Evolutionary conservation across 2,113 vertebrate species (phyloP).

Genomic region (Psilopsiagon aurifrons): DNA sequence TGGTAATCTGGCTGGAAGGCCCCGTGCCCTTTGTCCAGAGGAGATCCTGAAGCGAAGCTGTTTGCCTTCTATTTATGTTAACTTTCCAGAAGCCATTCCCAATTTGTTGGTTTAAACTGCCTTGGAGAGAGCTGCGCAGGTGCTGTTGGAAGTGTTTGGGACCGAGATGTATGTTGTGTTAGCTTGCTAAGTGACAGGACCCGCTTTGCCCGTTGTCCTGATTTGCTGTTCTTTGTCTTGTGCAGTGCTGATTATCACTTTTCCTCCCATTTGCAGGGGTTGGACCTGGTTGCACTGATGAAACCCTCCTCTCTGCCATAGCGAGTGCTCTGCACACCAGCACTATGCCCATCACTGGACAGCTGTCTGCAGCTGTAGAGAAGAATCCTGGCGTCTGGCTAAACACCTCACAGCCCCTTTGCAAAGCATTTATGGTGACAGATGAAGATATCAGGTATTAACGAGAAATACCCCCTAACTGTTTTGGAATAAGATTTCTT

Average conservation of each 20-base stretch:
- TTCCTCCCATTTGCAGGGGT: constrained; percentile 78
- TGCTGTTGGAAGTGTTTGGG: not conserved
- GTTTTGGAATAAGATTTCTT: not conserved
- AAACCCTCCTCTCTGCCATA: constrained; percentile 94
- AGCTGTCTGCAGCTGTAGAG: constrained; percentile 95
- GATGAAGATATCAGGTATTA: constrained; percentile 96
- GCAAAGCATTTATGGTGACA: constrained; percentile 98
- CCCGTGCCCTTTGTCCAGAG: not conserved
- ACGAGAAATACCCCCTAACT: not conserved
- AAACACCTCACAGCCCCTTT: constrained; percentile 94
- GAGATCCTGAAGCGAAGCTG: not conserved
- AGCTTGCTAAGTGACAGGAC: not conserved
- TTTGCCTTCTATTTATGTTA: not conserved
- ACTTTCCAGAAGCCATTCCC: not conserved
- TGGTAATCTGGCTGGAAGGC: not conserved
- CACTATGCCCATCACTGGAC: constrained; percentile 93
- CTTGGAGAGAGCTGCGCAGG: not conserved
- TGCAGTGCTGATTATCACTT: not conserved
- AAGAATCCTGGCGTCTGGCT: constrained; percentile 99
- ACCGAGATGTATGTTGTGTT: not conserved
- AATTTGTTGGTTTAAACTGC: not conserved
- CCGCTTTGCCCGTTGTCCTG: not conserved
- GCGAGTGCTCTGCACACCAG: constrained; percentile 97
- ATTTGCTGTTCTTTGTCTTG: not conserved
- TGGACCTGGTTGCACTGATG: constrained; percentile 94